Conservation (phyloP, 2,797 vertebrate genomes). For the Siniperca undulata region DNA sequence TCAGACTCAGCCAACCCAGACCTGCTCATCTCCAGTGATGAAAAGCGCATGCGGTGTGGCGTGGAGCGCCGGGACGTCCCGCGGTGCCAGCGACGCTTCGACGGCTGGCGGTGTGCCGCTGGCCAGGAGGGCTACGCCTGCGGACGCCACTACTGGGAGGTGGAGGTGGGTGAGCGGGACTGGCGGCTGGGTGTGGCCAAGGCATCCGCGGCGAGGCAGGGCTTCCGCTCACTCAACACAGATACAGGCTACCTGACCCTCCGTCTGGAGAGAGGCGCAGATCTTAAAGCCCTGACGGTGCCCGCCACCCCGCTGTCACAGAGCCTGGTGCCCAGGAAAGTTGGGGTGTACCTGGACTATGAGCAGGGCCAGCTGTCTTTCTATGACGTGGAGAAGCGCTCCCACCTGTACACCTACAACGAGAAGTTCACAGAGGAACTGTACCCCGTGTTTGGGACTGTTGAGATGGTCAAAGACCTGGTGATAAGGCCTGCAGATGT, state of each 20-base stretch:
- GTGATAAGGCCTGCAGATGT: conserved; percentile 73
- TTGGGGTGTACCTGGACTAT: conserved; percentile 86
- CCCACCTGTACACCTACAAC: conserved; percentile 86
- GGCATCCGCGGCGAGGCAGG: conserved; percentile 78
- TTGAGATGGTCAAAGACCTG: conserved; percentile 85
- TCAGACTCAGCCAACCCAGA: conserved; percentile 79
- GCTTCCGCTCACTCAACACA: conserved; percentile 82
- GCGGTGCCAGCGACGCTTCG: conserved; percentile 72
- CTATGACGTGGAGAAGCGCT: conserved; percentile 84
- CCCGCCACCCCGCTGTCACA: conserved; percentile 73
- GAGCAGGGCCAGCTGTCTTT: conserved; percentile 87
- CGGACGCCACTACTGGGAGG: conserved; percentile 88
- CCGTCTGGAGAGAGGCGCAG: conserved; percentile 83
- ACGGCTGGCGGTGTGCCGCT: conserved; percentile 83
- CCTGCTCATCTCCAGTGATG: conserved; percentile 78
- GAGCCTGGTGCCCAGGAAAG: conserved; percentile 68
- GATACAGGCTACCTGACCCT: conserved; percentile 85
- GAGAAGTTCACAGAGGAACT: conserved; percentile 84
- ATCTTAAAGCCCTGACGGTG: conserved; percentile 84
- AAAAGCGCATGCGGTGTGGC: conserved; percentile 81
- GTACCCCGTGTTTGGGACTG: conserved; percentile 85
- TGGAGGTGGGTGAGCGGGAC: conserved; percentile 86
- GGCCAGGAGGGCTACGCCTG: conserved; percentile 72
- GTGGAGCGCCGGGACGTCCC: conserved; percentile 71
- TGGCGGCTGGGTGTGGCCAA: conserved; percentile 85